Base-by-base conservation (phyloP, 2,797 vertebrate genomes). In the Bufotes viridis region DNA sequence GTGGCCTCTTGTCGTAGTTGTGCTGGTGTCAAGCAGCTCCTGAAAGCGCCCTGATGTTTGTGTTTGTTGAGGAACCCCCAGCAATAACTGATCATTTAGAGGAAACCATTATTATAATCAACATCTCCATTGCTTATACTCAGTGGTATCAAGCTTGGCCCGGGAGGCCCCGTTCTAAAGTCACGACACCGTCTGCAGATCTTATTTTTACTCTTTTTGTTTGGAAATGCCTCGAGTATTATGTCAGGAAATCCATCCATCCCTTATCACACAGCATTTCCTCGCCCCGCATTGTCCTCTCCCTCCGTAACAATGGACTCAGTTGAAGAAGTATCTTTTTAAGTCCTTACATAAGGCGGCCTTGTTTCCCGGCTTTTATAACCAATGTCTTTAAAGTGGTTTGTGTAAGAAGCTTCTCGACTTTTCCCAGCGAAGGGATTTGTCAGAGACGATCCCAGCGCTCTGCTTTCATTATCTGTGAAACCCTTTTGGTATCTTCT, bases 251-350 rank as follows among this genome's bases (percentile, higher is more conserved):
- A 67, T 49, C 61, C 60, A 67, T 29, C 81, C 11, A 72, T 83
- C 29, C 67, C 69, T 83, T 83, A 83, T 58, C 81, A 53, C 14
- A 8, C 58, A 15, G 83, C 74, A 34, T 67, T 86, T 86, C 84
- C 84, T 86, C 22, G 75, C 29, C 10, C 58, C 34, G 61, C 65
- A 78, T 75, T 75, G 76, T 26, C 34, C 22, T 58, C 69, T 61
- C 51, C 69, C 20, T 49, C 84, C 2, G 15, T 61, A 85, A 85
- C 70, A 85, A 85, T 49, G 34, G 83, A 20, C 29, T 63, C 3
- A 29, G 82, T 84, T 60, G 34, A 58, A 58, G 75, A 78, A 75
- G 75, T n/a, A 17, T 55, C 60, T 69, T n/a, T 86, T 80, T 14
- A 80, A 15, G 61, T 29, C 78, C 17, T 70, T 86, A 53, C 34